These are phyloP conservation scores for Volucella inanis DNA, from an alignment of 2,888 invertebrate genomes.

Conservation along the genomic window DNA sequence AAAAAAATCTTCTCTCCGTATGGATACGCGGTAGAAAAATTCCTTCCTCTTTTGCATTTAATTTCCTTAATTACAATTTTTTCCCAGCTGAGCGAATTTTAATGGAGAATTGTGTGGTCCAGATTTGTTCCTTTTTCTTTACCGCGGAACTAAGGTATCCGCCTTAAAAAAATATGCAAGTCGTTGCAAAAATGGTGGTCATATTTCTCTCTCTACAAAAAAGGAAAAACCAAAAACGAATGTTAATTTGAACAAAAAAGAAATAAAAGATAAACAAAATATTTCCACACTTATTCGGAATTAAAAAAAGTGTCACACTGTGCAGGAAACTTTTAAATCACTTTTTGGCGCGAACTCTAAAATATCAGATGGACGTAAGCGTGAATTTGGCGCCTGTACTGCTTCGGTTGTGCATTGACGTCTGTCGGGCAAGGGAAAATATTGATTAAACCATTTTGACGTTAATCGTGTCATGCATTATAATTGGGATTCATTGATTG, in stretches of 20 bases:
- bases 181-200: constrained; percentile 17
- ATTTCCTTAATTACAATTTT: constrained; percentile 74
- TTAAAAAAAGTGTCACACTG: neutral
- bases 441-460: constrained; percentile 17
- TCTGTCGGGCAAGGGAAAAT: constrained; percentile 7
- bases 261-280: no score
- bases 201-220: neutral
- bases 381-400: constrained; percentile 18
- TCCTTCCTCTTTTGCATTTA: constrained; percentile 72
- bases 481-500: constrained; percentile 5
- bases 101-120: constrained; percentile 65
- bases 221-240: constrained; percentile 2
- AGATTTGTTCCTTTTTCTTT: neutral
- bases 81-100: constrained; percentile 63
- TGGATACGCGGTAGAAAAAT: constrained; percentile 41
- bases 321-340: constrained; percentile 12
- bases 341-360: neutral
- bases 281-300: no score
- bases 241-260: neutral
- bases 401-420: constrained; percentile 12
- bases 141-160: neutral
- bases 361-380: constrained; percentile 28
- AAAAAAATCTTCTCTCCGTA: constrained; percentile 48
- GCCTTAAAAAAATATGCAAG: no score
- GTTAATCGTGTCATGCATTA: constrained; percentile 17